Base-by-base conservation (phyloP, 1,140 invertebrate species). In the Drosophila auraria region DNA sequence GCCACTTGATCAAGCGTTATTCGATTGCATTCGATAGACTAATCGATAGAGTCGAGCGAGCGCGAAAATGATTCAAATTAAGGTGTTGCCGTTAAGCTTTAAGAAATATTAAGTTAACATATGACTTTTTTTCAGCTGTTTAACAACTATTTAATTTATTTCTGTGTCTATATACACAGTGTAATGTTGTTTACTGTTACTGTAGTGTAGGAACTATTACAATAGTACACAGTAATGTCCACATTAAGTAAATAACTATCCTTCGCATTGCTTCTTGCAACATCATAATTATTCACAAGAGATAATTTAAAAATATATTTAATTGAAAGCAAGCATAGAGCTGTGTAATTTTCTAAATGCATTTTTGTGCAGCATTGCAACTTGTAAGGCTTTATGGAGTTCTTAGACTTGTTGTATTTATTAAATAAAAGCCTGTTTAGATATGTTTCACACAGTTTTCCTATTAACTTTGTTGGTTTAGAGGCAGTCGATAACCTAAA, bases 241-340 rank as follows among this genome's bases (percentile, higher is more conserved):
- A 45, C 25, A 47, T 47, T 45, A 25, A 54, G 20, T 69, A 47
- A 69, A 56, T 56, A 14, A 69, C 49, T 71, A 33, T 27, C 40
- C n/a, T 54, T 56, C 33, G 38, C 33, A 56, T 40, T 40, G 54
- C 33, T 38, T n/a, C 54, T 23, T 56, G n/a, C 54, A 40, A n/a
- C 54, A 23, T 56, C 38, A 40, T 40, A 56, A 56, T 30, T 38
- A 38, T 56, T 56, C 38, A 56, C 33, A 56, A 56, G 53, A 56
- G 33, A 56, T 56, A 56, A 56, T 56, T 56, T 56, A 38, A 56
- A 36, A 38, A 56, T 56, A 23, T 56, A 56, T 56, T 56, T 56
- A 23, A 56, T 38, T 38, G 38, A 56, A 56, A 56, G 23, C 53
- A 23, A 20, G 51, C 20, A 2, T 1, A 23, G 33, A n/a, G 33